Percentiles rank a stretch among this genome's conserved stretches.
Evolutionary conservation across 2,113 vertebrate species (phyloP).

Genomic region (Formicarius rufipectus): DNA sequence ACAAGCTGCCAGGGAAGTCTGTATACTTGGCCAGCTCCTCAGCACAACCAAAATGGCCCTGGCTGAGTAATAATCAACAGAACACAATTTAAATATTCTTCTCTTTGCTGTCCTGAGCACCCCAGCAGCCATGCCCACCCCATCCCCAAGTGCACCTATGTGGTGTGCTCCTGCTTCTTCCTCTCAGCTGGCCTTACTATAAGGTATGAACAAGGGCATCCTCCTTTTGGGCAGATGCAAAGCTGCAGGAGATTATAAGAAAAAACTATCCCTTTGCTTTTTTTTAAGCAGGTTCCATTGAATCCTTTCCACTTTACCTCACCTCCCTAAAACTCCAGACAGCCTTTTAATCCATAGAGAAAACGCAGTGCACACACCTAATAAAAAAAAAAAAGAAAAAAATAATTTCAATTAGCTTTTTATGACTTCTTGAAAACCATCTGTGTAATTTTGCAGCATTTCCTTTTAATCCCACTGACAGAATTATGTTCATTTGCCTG

Average conservation of each 20-base stretch:
- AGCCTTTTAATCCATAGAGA: not conserved
- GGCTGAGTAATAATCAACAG: not conserved
- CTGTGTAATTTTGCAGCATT: conserved; percentile 36
- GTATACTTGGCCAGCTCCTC: not conserved
- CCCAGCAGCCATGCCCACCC: not conserved
- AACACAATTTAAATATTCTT: not conserved
- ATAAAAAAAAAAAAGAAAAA: not conserved
- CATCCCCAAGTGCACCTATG: fast-evolving
- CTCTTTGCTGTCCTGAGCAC: not conserved
- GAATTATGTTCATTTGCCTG: conserved; percentile 56
- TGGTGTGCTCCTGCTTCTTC: not conserved
- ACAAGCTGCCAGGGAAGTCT: not conserved
- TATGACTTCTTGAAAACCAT: conserved; percentile 59
- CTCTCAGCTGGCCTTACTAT: not conserved
- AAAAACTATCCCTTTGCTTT: not conserved
- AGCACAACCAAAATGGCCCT: not conserved
- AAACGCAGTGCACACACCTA: no score
- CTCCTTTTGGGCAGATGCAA: not conserved
- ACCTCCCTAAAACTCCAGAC: not conserved
- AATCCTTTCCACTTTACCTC: not conserved
- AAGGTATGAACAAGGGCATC: not conserved
- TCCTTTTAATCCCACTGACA: conserved; percentile 48
- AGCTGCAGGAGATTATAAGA: not conserved
- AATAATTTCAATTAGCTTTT: conserved; percentile 62
- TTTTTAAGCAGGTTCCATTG: not conserved